A percentile compares a stretch with the other conserved stretches of the same genome.
These are phyloP conservation scores for Himantopus leucocephalus DNA, from an alignment of 2,113 vertebrate species.

Conservation along the genomic window DNA sequence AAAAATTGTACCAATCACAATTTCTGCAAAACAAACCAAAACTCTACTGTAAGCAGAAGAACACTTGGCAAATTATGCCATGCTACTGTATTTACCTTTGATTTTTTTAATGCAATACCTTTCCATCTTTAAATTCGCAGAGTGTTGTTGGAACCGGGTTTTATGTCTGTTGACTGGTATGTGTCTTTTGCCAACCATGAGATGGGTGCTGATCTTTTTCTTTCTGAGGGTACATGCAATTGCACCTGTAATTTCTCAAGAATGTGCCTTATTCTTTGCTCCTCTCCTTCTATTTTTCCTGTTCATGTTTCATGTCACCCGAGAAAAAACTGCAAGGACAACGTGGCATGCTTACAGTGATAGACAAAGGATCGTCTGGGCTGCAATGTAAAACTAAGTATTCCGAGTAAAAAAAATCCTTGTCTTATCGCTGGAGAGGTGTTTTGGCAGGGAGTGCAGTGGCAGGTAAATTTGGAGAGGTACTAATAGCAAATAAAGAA, in stretches of 20 bases:
- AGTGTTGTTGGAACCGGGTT: background rate
- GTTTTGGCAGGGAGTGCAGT: background rate
- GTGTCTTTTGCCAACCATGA: background rate
- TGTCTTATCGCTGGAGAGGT: background rate
- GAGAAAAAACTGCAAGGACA: background rate
- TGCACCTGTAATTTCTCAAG: background rate
- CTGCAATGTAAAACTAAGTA: background rate
- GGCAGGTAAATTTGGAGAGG: background rate
- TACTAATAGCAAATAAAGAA: background rate
- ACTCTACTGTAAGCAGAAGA: background rate
- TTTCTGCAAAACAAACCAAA: conserved; percentile 6
- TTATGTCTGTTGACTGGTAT: background rate
- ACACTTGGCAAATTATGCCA: background rate
- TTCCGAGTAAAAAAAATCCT: background rate
- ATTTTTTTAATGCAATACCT: background rate
- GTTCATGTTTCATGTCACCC: background rate
- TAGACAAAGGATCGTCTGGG: background rate
- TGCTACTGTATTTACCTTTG: background rate
- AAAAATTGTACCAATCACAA: background rate
- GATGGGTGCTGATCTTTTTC: background rate
- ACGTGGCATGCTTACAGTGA: background rate
- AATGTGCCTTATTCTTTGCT: background rate
- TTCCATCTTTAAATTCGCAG: background rate
- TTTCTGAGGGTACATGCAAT: background rate
- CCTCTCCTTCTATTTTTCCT: background rate